Evolutionary conservation across 2,113 vertebrate species (phyloP).

Genomic region (Sinosuthora webbiana): DNA sequence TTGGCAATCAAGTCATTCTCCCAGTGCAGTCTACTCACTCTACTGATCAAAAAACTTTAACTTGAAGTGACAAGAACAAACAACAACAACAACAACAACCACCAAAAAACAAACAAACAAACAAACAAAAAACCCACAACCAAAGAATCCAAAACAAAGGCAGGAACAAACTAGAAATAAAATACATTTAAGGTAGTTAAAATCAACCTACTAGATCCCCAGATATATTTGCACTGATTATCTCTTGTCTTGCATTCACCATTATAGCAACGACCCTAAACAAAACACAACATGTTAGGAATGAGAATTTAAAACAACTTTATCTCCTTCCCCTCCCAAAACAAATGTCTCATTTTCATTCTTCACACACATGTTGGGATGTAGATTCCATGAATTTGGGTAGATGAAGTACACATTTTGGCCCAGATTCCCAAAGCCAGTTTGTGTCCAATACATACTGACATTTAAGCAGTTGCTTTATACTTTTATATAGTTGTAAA

Average conservation of each 20-base stretch:
- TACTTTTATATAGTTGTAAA: background rate
- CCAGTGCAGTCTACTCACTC: background rate
- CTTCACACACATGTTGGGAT: background rate
- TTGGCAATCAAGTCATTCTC: background rate
- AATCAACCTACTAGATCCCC: constrained; percentile 90
- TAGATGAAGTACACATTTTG: background rate
- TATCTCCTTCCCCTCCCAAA: background rate
- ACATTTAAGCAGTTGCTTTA: background rate
- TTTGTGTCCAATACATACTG: background rate
- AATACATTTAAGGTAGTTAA: background rate
- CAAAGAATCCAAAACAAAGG: background rate
- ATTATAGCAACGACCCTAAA: constrained; percentile 93
- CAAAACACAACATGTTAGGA: background rate
- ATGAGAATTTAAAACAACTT: background rate
- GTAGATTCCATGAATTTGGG: background rate
- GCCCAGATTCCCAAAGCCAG: background rate
- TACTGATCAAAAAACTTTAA: background rate
- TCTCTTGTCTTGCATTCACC: constrained; percentile 98
- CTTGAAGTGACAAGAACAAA: background rate
- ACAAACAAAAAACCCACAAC: background rate
- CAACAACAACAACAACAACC: no score
- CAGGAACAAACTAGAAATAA: background rate
- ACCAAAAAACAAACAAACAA: no score
- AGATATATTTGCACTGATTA: constrained; percentile 96
- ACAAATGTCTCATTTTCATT: background rate